These are phyloP conservation scores for Clangula hyemalis DNA, from an alignment of 2,797 vertebrate genomes.

Conservation along the genomic window DNA sequence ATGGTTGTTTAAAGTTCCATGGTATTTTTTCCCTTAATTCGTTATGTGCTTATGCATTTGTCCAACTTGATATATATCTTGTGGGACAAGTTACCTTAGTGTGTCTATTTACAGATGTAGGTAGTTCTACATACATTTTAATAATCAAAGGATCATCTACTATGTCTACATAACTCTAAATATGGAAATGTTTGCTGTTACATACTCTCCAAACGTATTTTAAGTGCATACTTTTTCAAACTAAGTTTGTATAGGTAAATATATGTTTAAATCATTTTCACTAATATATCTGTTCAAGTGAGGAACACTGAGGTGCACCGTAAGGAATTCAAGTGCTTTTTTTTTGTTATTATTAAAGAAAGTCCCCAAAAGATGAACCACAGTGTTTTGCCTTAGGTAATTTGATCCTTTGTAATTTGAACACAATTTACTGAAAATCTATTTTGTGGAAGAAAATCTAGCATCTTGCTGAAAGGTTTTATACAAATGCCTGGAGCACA, in stretches of 20 bases:
- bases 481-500: slow-evolving; percentile 37
- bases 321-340: background rate
- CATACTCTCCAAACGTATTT: background rate
- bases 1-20: background rate
- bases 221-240: background rate
- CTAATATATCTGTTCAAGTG: background rate
- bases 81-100: background rate
- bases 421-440: slow-evolving; percentile 49
- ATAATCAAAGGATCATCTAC: too few species aligned
- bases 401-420: slow-evolving; percentile 20
- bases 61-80: background rate
- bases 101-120: background rate
- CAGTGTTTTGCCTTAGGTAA: slow-evolving; percentile 11
- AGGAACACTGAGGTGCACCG: background rate
- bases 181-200: background rate
- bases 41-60: background rate
- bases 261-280: background rate
- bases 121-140: background rate
- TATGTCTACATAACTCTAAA: background rate
- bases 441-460: slow-evolving; percentile 1
- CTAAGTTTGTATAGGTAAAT: background rate
- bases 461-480: slow-evolving; percentile 39
- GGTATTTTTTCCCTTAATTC: background rate
- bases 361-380: background rate
- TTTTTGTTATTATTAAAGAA: background rate